These are phyloP conservation scores for Germaria angustata DNA, from an alignment of 2,888 invertebrate genomes.

Conservation along the genomic window DNA sequence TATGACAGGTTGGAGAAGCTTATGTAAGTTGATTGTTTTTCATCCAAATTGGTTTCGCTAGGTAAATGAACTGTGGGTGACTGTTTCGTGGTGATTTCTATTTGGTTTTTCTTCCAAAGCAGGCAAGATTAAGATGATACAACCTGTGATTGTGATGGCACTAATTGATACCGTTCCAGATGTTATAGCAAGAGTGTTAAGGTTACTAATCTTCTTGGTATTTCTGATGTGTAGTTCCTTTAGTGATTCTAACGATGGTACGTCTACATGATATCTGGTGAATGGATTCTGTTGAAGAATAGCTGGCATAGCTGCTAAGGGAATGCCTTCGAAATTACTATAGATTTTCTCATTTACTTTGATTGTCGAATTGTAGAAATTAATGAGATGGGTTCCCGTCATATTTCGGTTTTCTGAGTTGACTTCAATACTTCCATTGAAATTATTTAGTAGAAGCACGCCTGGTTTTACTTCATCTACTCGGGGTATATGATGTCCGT, in stretches of 20 bases:
- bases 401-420: neutral
- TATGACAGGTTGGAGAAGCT: too few species aligned
- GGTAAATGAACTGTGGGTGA: too few species aligned
- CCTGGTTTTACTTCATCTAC: slow-evolving; percentile 18
- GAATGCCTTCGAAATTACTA: neutral
- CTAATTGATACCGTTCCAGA: slow-evolving; percentile 2
- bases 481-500: slow-evolving; percentile 34
- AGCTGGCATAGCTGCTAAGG: slow-evolving; percentile 1
- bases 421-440: neutral
- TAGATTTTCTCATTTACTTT: neutral
- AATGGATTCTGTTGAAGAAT: neutral
- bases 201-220: neutral
- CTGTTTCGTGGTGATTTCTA: too few species aligned
- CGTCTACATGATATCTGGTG: neutral
- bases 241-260: neutral
- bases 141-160: neutral
- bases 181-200: neutral
- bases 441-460: slow-evolving; percentile 8
- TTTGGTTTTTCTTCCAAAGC: too few species aligned
- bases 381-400: neutral
- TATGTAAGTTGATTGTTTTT: too few species aligned
- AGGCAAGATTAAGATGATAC: neutral
- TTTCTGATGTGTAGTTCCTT: slow-evolving; percentile 6
- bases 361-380: neutral
- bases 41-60: too few species aligned